These are phyloP conservation scores for Calcarius lapponicus DNA, from an alignment of 2,797 vertebrate genomes.

Conservation along the genomic window DNA sequence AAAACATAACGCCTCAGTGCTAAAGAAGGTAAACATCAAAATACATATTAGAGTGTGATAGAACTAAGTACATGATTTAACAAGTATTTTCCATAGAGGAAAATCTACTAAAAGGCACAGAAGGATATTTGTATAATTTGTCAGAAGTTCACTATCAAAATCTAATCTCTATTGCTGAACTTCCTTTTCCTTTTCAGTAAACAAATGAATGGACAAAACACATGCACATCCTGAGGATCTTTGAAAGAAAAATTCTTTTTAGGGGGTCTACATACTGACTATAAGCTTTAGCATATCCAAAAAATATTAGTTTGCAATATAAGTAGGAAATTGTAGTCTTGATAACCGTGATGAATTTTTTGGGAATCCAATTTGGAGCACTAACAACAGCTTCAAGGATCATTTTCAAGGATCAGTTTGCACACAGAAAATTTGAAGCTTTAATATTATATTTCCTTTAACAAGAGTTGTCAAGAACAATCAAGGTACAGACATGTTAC, in stretches of 20 bases:
- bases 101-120: not conserved
- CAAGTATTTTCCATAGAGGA: not conserved
- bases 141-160: not conserved
- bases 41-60: not conserved
- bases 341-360: not conserved
- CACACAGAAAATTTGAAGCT: not conserved
- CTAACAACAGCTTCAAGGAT: not conserved
- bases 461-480: not conserved
- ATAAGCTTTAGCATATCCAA: not conserved
- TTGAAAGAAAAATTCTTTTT: not conserved
- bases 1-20: not conserved
- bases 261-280: not conserved
- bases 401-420: not conserved
- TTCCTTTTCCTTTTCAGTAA: not conserved
- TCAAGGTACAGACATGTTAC: not conserved
- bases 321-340: not conserved
- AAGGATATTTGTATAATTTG: not conserved
- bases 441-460: not conserved
- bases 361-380: not conserved
- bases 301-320: not conserved
- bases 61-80: not conserved
- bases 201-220: not conserved
- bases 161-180: not conserved
- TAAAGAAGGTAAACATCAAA: constrained; percentile 20
- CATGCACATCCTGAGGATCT: not conserved